Conservation (phyloP, 2,113 vertebrate species). For the Rhinopomastus cyanomelas region DNA sequence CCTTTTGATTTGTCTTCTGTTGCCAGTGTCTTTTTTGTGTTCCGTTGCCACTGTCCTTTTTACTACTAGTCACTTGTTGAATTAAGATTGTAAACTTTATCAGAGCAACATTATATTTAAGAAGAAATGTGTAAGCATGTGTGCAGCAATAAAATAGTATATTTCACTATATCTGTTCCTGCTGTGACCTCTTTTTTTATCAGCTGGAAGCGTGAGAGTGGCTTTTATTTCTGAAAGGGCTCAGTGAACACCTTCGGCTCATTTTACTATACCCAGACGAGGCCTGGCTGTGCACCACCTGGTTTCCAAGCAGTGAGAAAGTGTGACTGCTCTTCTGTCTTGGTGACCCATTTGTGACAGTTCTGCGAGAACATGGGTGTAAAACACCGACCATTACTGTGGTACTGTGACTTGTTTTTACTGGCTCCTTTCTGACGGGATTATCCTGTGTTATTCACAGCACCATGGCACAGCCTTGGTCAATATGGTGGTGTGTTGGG, state of each 20-base stretch:
- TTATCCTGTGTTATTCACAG: background rate
- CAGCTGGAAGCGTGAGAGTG: background rate
- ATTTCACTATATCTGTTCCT: constrained; percentile 44
- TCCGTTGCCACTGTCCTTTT: constrained; percentile 24
- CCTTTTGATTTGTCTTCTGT: constrained; percentile 13
- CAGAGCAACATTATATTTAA: constrained; percentile 60
- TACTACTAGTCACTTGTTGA: constrained; percentile 16
- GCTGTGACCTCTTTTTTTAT: constrained; percentile 9
- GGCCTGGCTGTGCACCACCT: background rate
- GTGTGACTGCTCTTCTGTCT: background rate
- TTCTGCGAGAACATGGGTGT: background rate
- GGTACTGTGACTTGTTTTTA: background rate
- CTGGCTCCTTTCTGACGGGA: background rate
- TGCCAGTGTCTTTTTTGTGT: constrained; percentile 27
- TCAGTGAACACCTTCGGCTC: background rate
- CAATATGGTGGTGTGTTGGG: background rate
- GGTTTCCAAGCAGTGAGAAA: background rate
- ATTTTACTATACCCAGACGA: background rate
- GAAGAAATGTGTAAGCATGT: constrained; percentile 48
- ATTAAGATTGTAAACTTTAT: constrained; percentile 60
- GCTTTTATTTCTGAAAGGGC: background rate
- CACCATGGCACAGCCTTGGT: background rate
- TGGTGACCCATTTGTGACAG: background rate
- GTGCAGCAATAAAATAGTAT: constrained; percentile 74
- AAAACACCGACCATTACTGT: no score